These are phyloP conservation scores for Lagorchestes hirsutus DNA, from an alignment of 2,797 vertebrate species.

Conservation along the genomic window DNA sequence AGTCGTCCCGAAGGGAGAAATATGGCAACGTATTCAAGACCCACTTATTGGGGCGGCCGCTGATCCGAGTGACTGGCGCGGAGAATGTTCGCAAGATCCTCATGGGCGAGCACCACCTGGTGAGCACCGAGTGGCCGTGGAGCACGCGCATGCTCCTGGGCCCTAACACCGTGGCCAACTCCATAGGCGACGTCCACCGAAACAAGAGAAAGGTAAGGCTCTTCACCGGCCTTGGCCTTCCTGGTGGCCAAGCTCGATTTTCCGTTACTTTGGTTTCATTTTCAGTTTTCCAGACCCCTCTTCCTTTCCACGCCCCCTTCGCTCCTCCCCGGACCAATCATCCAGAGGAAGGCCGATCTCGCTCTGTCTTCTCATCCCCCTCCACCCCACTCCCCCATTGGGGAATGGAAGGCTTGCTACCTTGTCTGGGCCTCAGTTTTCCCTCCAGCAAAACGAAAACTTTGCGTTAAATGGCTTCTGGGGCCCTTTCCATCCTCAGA, in stretches of 20 bases:
- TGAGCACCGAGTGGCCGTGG: slow-evolving; percentile 97
- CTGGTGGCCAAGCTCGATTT: neutral
- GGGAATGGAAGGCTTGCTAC: neutral
- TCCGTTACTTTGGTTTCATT: neutral
- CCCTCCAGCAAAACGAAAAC: neutral
- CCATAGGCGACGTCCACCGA: slow-evolving; percentile 96
- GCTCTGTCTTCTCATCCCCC: neutral
- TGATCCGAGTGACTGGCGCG: slow-evolving; percentile 95
- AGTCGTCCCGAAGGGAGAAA: slow-evolving; percentile 94
- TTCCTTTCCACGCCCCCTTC: neutral
- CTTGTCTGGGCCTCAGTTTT: neutral
- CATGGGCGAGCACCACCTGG: slow-evolving; percentile 97
- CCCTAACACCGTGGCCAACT: slow-evolving; percentile 96
- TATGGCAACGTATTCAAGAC: slow-evolving; percentile 98
- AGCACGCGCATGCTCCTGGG: slow-evolving; percentile 95
- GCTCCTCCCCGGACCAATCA: neutral
- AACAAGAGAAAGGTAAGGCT: slow-evolving; percentile 94
- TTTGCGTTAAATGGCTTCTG: neutral
- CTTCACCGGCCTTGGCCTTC: neutral
- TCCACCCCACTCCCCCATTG: fast-evolving
- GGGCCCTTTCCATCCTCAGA: too few relatives aligned
- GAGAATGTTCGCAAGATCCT: slow-evolving; percentile 96
- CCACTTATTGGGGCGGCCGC: slow-evolving; percentile 94
- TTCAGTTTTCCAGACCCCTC: neutral
- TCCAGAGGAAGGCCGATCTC: neutral